A percentile compares a stretch with the other conserved stretches of the same genome.
phyloP scores from a whole-genome alignment of 1,140 invertebrate genomes.

The Matsumurasca onukii region DNA sequence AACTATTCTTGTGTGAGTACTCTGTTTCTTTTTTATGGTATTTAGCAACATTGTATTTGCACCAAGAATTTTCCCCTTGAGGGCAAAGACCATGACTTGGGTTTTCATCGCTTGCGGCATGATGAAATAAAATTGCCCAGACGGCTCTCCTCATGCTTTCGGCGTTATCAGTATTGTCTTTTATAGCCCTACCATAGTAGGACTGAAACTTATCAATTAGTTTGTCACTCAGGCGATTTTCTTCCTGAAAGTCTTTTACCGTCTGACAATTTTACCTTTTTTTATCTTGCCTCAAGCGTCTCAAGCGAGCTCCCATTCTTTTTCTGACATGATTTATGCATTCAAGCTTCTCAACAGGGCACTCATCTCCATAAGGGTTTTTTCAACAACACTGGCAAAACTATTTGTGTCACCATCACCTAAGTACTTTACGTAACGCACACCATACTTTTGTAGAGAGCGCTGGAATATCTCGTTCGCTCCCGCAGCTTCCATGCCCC shows the following conservation, averaged over 20 bases:
- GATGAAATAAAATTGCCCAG: slow-evolving; percentile 45
- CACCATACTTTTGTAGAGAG: slow-evolving; percentile 24
- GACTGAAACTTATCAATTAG: slow-evolving; percentile 31
- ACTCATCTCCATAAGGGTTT: slow-evolving; percentile 19
- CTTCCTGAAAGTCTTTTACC: slow-evolving; percentile 27
- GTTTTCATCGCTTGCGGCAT: slow-evolving; percentile 43
- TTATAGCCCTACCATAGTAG: slow-evolving; percentile 36
- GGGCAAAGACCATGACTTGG: slow-evolving; percentile 42
- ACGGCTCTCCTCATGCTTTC: slow-evolving; percentile 45
- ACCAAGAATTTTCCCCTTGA: slow-evolving; percentile 39
- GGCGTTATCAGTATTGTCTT: slow-evolving; percentile 38
- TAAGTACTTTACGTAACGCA: slow-evolving; percentile 24
- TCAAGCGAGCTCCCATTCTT: slow-evolving; percentile 33
- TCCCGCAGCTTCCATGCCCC: slow-evolving; percentile 26
- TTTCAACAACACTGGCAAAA: slow-evolving; percentile 18
- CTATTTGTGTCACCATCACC: slow-evolving; percentile 24
- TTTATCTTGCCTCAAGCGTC: slow-evolving; percentile 24
- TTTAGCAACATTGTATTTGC: slow-evolving; percentile 35
- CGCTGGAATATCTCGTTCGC: slow-evolving; percentile 16
- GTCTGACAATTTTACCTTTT: slow-evolving; percentile 31
- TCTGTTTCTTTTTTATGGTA: slow-evolving; percentile 8
- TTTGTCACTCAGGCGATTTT: slow-evolving; percentile 32
- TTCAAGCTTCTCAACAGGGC: slow-evolving; percentile 23
- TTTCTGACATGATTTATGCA: slow-evolving; percentile 32
- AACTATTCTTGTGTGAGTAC: slow-evolving; percentile 15